Evolutionary conservation across 1,140 invertebrate genomes (phyloP), one percentile per base, ranked within the genome.

Genomic region (Bombus sylvicola): DNA sequence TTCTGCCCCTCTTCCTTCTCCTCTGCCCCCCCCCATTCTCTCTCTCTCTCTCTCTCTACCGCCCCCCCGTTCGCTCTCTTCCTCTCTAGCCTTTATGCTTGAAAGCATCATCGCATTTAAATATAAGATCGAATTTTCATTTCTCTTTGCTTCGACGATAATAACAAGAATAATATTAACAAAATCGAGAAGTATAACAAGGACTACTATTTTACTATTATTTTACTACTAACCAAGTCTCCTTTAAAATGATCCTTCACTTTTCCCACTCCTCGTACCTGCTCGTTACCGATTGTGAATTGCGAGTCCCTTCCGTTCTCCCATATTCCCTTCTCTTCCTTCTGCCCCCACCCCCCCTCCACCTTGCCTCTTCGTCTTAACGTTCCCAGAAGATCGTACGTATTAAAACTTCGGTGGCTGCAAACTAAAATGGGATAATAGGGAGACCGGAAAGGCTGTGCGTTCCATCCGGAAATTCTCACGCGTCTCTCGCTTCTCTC

Each of bases 381-480:
- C 34, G n/a, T 57, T 80, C 81, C 43, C 69, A 85, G 76, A 85
- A 85, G 66, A 59, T 80, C 18, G 66, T 71, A 59, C 75, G 82
- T 79, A 77, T 79, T 71, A 84, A 84, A 79, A 78, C 75, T 37
- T 43, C 92, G 91, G 90, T 92, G 92, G 92, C 89, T 92, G 91
- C 93, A 93, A 94, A 94, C 93, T 93, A 94, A 94, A 95, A 94
- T 93, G 92, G 92, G 93, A 95, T 95, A 95, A 95, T 95, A 95
- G 94, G 78, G 91, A 89, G 92, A 93, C 94, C 94, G 94, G 94
- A 95, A 95, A 93, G 92, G 89, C 89, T 91, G 89, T 90, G 92
- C 90, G 91, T 93, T 92, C 91, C 92, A 95, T 95, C 95, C 95
- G 95, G 95, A 95, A 95, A 94, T 95, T 95, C 95, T 94, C 95